Base-by-base conservation (phyloP, 2,113 vertebrate genomes). In the Pterophyllum scalare region DNA sequence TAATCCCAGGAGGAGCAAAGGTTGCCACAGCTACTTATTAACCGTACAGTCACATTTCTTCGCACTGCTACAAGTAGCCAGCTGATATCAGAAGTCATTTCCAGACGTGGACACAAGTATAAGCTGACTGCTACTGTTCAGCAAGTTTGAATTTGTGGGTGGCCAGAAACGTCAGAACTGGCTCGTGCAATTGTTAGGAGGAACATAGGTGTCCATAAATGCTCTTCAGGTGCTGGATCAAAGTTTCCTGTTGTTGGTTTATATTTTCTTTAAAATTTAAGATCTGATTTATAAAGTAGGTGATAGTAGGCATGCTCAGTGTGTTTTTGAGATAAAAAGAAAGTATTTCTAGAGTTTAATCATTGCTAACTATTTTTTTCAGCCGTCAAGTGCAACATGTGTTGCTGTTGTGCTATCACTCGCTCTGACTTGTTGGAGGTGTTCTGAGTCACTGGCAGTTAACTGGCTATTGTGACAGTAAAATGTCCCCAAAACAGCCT, bases 11-110 rank as follows among this genome's bases (percentile, higher is more conserved):
- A 88, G 92, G 97, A 96, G 81, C 96, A 98, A 98, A 97, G 98
- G 97, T 98, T 97, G 91, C 85, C 54, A 65, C 75, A 95, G 94
- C 97, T 99, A 99, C 95, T 98, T 86, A 99, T 99, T 99, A 99
- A 99, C 98, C 93, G 90, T 80, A 76, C 22, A 56, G 82, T 84
- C 83, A 81, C 52, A 87, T 91, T 92, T 84, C 90, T 93, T 60
- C 61, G 82, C 86, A 83, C 89, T 81, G 89, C 88, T 90, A 90
- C 89, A 90, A 88, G 80, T 93, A 93, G 93, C 85, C 74, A 59
- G 40, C 76, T 89, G 43, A 62, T 70, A 77, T 81, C 49, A 58
- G 17, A 59, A 84, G 83, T 76, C 20, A 75, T 59, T 81, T 56
- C 35, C 22, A 82, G 54, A 80, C 80, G 20, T 74, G 57, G 54